Conservation (phyloP, 2,113 vertebrate genomes). For the Marmota monax region DNA sequence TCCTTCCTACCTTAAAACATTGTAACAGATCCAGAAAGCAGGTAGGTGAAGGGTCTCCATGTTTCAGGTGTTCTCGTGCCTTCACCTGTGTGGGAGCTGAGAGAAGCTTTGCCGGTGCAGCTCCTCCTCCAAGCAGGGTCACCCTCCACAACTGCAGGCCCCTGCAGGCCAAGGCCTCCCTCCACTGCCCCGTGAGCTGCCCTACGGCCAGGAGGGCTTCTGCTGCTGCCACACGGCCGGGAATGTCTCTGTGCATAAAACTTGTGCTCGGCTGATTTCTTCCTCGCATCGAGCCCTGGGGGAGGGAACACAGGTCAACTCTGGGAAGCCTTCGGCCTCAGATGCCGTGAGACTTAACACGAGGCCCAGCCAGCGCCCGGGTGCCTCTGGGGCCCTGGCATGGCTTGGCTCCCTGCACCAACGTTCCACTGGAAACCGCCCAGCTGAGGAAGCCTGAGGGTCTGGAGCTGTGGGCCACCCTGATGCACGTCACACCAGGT, state of each 20-base stretch:
- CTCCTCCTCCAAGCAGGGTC: background rate
- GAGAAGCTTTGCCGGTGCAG: fast-evolving
- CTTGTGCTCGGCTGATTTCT: background rate
- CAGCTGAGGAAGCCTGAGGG: background rate
- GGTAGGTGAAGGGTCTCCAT: background rate
- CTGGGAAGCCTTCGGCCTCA: background rate
- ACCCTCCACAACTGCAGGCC: background rate
- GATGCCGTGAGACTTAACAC: background rate
- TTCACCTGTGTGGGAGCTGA: background rate
- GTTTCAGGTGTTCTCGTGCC: background rate
- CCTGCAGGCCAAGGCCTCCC: too few species aligned
- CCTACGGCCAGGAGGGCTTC: fast-evolving
- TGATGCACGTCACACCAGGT: background rate
- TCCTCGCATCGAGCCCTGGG: background rate
- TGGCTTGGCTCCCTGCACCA: fast-evolving
- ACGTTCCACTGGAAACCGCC: background rate
- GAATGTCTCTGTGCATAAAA: fast-evolving
- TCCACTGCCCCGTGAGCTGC: background rate
- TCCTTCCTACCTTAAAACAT: background rate
- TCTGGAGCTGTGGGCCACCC: fast-evolving
- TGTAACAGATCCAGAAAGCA: background rate
- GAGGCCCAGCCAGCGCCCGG: fast-evolving
- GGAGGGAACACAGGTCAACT: background rate
- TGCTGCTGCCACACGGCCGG: background rate
- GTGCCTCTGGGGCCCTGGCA: fast-evolving